Conservation (phyloP, 2,888 invertebrate species). For the Poecilobothrus nobilitatus region DNA sequence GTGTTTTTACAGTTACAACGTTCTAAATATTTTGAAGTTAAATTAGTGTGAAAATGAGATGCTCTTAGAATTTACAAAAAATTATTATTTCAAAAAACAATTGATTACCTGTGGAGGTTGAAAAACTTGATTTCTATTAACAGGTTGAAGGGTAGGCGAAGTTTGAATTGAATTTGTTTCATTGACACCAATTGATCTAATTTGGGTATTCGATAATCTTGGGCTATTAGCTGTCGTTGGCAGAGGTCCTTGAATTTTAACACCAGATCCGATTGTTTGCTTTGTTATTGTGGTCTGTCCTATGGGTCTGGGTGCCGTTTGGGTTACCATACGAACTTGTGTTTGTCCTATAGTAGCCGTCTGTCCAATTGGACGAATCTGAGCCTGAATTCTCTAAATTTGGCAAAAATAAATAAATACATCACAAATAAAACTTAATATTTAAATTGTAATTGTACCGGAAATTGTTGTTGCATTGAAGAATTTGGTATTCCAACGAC, state of each 20-base stretch:
- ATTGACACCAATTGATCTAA: constrained; percentile 33
- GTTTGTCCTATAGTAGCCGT: constrained; percentile 48
- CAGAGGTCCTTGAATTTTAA: constrained; percentile 37
- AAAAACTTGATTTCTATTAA: constrained; percentile 23
- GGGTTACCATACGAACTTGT: constrained; percentile 56
- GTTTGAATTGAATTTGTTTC: constrained; percentile 33
- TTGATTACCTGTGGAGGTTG: background rate
- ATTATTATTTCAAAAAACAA: background rate
- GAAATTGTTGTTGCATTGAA: constrained; percentile 39
- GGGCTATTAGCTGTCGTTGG: constrained; percentile 28
- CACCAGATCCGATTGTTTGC: constrained; percentile 34
- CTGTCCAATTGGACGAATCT: constrained; percentile 48
- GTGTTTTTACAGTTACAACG: constrained; percentile 38
- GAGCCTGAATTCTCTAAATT: constrained; percentile 43
- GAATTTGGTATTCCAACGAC: constrained; percentile 50
- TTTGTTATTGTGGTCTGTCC: constrained; percentile 46
- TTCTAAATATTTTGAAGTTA: constrained; percentile 29
- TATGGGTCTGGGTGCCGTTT: constrained; percentile 38
- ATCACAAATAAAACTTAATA: background rate
- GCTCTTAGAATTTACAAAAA: too few species aligned
- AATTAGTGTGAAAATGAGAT: background rate
- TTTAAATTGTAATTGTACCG: constrained; percentile 30
- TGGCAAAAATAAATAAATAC: constrained; percentile 12
- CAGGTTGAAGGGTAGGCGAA: constrained; percentile 40
- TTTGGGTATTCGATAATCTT: constrained; percentile 36